Evolutionary conservation across 2,113 vertebrate species (phyloP), one percentile per base, ranked within the genome.

Genomic region (Eolophus roseicapilla): DNA sequence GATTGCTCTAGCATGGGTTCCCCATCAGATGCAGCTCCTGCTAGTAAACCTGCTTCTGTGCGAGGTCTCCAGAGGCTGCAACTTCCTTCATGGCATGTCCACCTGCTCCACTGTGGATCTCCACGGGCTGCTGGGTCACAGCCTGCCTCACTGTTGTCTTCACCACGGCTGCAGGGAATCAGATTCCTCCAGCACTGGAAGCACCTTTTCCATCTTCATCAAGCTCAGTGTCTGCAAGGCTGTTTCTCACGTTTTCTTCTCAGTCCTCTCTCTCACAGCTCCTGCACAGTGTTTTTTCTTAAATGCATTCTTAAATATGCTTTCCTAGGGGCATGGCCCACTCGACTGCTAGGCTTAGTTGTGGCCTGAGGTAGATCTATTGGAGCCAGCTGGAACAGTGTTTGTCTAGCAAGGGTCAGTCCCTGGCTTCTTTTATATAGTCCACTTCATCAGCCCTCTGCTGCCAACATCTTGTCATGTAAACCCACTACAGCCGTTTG

Each of bases 51-150:
- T 79, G 1, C 15, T 62, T 20, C 31, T 57, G 12, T 1, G 4
- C 23, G 29, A 53, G 20, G 12, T 68, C 24, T 49, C 17, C 21
- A 59, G 57, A 35, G 57, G 57, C 57, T 59, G 21, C 21, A 35
- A 23, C 21, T 59, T 59, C 57, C 33, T 59, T 59, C 33, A 24
- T 24, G 33, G 21, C 33, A 59, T 35, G 21, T 24, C 33, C 57
- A 59, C 21, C 33, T 24, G 33, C 33, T 59, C n/a, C 35, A 14
- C 0, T 0, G 0, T 17, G 24, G 17, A 17, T 37, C 6, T 68
- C 28, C 28, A 5, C 6, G 25, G 39, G 16, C 28, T 68, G 4
- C 17, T 23, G 24, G 4, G 4, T 6, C 8, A 17, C 20, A 53
- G 14, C 14, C 18, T 49, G 4, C 21, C 17, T 9, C 35, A 10